These are phyloP conservation scores for Patella ulyssiponensis DNA, from an alignment of 2,888 invertebrate genomes.

Conservation along the genomic window DNA sequence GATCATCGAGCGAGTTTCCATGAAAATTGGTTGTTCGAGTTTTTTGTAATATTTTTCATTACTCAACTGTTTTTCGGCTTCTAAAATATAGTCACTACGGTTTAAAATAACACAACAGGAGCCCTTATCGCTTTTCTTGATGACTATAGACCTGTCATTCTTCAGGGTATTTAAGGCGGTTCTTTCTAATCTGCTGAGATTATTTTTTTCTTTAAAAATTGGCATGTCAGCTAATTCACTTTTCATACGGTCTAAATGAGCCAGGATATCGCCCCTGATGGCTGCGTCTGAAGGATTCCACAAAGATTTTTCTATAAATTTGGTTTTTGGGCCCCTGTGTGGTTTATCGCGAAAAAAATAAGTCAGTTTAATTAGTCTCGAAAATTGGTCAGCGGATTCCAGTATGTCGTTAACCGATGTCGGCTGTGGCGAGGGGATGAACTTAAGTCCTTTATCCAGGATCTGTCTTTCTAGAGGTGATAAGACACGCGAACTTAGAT, in stretches of 20 bases:
- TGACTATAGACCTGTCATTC: background rate
- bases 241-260: too few species aligned
- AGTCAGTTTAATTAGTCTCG: background rate
- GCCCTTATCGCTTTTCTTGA: conserved; percentile 1
- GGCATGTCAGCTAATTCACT: too few species aligned
- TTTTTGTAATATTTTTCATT: too few species aligned
- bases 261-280: too few species aligned
- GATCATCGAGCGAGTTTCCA: too few species aligned
- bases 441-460: background rate
- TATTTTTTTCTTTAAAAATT: background rate
- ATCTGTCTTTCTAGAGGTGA: background rate
- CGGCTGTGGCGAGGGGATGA: background rate
- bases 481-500: background rate
- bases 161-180: background rate
- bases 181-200: background rate
- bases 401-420: background rate
- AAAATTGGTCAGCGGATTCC: background rate
- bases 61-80: too few species aligned
- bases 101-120: background rate
- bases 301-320: conserved; percentile 2
- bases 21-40: too few species aligned
- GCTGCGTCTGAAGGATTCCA: too few species aligned
- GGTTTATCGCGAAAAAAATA: background rate
- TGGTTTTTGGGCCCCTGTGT: background rate
- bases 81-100: background rate